phyloP scores from a whole-genome alignment of 1,140 invertebrate genomes.

The Drosophila prosaltans region DNA sequence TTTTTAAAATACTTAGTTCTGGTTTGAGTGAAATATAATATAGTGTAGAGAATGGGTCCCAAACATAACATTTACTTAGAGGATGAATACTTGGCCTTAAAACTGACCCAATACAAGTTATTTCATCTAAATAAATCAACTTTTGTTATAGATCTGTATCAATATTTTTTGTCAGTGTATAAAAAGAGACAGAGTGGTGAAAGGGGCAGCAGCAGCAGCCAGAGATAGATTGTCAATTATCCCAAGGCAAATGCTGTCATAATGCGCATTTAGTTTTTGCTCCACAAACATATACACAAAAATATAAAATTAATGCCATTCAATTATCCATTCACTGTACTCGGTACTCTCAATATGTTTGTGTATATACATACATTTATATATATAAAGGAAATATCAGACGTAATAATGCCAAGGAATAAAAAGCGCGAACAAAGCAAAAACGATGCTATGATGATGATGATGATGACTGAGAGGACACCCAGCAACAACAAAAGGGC shows the following conservation, averaged over 20 bases:
- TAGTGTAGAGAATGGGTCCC: too few relatives aligned
- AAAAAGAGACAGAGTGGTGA: background rate
- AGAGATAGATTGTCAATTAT: conserved; percentile 61
- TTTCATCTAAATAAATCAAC: background rate
- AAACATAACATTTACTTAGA: too few relatives aligned
- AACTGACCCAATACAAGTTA: too few relatives aligned
- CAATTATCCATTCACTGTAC: conserved; percentile 33
- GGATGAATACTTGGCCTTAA: too few relatives aligned
- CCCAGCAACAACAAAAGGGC: conserved; percentile 52
- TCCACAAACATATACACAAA: conserved; percentile 47
- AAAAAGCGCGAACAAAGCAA: conserved; percentile 61
- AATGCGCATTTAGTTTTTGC: conserved; percentile 73
- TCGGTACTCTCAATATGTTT: background rate
- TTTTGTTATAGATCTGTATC: background rate
- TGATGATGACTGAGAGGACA: conserved; percentile 37
- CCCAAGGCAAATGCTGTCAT: conserved; percentile 65
- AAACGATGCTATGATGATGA: conserved; percentile 54
- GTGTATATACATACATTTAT: conserved; percentile 9
- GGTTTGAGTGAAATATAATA: too few relatives aligned
- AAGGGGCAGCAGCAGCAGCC: background rate
- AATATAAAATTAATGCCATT: conserved; percentile 53
- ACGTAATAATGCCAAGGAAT: conserved; percentile 64
- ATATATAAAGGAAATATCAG: conserved; percentile 59
- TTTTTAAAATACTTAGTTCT: too few relatives aligned
- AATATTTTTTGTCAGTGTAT: too few relatives aligned